phyloP scores from a whole-genome alignment of 2,888 invertebrate genomes.

The Pyrrhia umbra region DNA sequence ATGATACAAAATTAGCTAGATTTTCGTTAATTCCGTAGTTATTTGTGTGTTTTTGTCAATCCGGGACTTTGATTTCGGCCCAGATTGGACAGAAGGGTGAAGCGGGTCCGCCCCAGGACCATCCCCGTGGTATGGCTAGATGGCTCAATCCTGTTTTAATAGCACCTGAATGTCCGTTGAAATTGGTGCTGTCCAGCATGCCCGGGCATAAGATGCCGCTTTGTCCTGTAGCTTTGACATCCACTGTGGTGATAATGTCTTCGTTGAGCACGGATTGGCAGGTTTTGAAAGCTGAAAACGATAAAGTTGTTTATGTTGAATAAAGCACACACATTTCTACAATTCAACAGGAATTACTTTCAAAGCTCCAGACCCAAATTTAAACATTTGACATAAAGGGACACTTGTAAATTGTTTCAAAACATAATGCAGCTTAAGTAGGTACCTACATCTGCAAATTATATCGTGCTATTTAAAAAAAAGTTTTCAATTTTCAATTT shows the following conservation, averaged over 20 bases:
- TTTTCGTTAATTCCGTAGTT: constrained; percentile 56
- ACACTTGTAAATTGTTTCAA: too few species aligned
- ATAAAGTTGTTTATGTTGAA: too few species aligned
- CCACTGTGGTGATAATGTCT: constrained; percentile 78
- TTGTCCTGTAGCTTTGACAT: constrained; percentile 73
- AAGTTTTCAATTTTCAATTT: too few species aligned
- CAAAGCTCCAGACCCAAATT: too few species aligned
- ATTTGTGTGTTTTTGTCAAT: constrained; percentile 76
- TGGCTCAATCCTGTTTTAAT: constrained; percentile 93
- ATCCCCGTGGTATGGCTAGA: constrained; percentile 95
- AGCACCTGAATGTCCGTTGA: constrained; percentile 91
- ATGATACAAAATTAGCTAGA: constrained; percentile 64
- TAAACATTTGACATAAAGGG: too few species aligned
- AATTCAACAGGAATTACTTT: too few species aligned
- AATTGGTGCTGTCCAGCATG: constrained; percentile 70
- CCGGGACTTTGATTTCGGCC: constrained; percentile 91
- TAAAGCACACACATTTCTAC: too few species aligned
- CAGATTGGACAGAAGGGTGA: constrained; percentile 94
- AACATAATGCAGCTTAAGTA: too few species aligned
- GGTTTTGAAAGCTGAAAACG: constrained; percentile 75
- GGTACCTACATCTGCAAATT: too few species aligned
- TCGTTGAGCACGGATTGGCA: constrained; percentile 80
- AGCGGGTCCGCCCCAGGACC: constrained; percentile 95
- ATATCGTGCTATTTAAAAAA: too few species aligned
- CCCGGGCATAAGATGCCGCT: constrained; percentile 78